These are phyloP conservation scores for Subacronicta megacephala DNA, from an alignment of 2,888 invertebrate genomes.

Conservation along the genomic window DNA sequence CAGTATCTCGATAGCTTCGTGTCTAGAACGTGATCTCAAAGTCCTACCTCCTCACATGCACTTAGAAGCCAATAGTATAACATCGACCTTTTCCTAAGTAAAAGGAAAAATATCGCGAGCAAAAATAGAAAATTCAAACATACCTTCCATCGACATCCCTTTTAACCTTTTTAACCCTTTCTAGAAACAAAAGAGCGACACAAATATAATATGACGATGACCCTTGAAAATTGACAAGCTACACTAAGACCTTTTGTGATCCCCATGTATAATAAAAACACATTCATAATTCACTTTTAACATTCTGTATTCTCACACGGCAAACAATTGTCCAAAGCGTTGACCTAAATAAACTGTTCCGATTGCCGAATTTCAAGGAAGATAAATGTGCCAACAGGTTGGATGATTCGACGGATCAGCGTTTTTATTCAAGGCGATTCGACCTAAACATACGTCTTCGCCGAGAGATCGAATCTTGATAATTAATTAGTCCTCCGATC, in stretches of 20 bases:
- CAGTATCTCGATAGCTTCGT: slow-evolving; percentile 1
- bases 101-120: slow-evolving; percentile 33
- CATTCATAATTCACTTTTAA: slow-evolving; percentile 48
- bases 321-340: slow-evolving; percentile 49
- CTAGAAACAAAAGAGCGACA: slow-evolving; percentile 40
- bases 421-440: slow-evolving; percentile 40
- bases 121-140: slow-evolving; percentile 41
- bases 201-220: slow-evolving; percentile 31
- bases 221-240: slow-evolving; percentile 43
- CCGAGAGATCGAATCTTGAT: slow-evolving; percentile 62
- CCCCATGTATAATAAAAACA: slow-evolving; percentile 50
- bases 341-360: slow-evolving; percentile 67
- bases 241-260: slow-evolving; percentile 33
- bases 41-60: background rate
- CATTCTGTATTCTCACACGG: slow-evolving; percentile 23
- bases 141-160: slow-evolving; percentile 29
- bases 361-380: slow-evolving; percentile 53
- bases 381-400: slow-evolving; percentile 64
- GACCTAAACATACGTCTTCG: slow-evolving; percentile 51
- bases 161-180: slow-evolving; percentile 20
- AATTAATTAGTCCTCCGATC: slow-evolving; percentile 68
- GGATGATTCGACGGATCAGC: slow-evolving; percentile 62
- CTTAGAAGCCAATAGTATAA: slow-evolving; percentile 8
- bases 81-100: slow-evolving; percentile 33
- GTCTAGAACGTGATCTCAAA: background rate